Evolutionary conservation across 2,888 invertebrate species (phyloP).

Genomic region (Terebella lapidaria): DNA sequence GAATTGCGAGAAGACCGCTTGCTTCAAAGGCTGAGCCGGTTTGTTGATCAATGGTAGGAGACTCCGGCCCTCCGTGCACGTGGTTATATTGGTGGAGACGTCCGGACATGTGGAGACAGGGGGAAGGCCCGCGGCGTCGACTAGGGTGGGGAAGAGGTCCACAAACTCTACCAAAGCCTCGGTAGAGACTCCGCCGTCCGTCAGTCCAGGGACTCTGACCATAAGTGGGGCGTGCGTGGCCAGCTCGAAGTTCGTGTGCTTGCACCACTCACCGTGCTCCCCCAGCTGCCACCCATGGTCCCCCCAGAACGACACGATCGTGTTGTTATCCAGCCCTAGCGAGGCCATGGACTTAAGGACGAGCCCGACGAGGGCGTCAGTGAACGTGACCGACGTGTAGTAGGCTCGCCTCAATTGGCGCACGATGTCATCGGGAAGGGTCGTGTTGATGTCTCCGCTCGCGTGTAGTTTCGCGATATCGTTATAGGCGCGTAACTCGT

Average conservation of each 20-base stretch:
- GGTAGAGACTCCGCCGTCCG: constrained; percentile 5
- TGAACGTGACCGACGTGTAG: constrained; percentile 23
- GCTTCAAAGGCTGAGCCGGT: neutral
- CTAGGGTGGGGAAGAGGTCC: constrained; percentile 19
- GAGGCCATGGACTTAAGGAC: constrained; percentile 23
- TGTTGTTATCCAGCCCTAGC: constrained; percentile 22
- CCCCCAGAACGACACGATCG: constrained; percentile 26
- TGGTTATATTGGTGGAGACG: constrained; percentile 9
- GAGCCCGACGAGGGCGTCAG: constrained; percentile 26
- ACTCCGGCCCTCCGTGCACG: constrained; percentile 30
- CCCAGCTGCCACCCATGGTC: constrained; percentile 30
- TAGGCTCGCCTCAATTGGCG: constrained; percentile 26
- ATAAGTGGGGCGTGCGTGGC: constrained; percentile 18
- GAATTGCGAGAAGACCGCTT: constrained; percentile 27
- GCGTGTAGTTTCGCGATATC: constrained; percentile 12
- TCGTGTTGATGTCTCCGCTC: constrained; percentile 14
- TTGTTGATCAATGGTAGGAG: constrained; percentile 24
- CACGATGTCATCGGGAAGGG: constrained; percentile 11
- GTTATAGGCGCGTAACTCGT: constrained; percentile 13
- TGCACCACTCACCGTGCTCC: constrained; percentile 20
- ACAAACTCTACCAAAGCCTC: constrained; percentile 13
- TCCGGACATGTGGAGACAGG: constrained; percentile 7
- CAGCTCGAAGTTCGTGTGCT: constrained; percentile 18
- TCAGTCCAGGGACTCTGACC: constrained; percentile 13
- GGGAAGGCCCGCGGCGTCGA: constrained; percentile 13